These are phyloP conservation scores for Pyrrhosoma nymphula DNA, from an alignment of 2,888 invertebrate genomes.

Conservation along the genomic window DNA sequence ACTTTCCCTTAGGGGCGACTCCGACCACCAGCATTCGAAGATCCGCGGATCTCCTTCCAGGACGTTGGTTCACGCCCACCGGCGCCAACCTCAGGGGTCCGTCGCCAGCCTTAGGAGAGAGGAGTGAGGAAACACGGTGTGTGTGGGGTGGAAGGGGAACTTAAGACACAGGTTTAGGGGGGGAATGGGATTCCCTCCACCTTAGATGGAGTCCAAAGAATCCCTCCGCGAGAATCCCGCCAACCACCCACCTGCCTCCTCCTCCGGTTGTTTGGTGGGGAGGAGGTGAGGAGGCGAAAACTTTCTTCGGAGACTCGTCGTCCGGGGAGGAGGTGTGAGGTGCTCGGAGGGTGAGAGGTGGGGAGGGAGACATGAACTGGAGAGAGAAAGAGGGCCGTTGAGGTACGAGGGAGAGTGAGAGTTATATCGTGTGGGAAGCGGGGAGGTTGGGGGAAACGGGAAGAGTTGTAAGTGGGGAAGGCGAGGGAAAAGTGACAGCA, in stretches of 20 bases:
- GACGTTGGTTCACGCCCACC: slow-evolving; percentile 45
- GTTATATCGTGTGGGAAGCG: not conserved
- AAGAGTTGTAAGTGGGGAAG: not conserved
- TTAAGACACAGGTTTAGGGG: no score
- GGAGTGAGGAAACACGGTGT: not conserved
- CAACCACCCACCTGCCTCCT: not conserved
- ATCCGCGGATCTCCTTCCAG: slow-evolving; percentile 37
- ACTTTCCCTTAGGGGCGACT: slow-evolving; percentile 45
- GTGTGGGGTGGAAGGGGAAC: not conserved
- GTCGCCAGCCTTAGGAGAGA: not conserved
- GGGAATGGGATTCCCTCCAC: slow-evolving; percentile 16
- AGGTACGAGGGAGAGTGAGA: slow-evolving; percentile 17
- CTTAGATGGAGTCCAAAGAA: slow-evolving; percentile 13
- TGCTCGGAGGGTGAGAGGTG: not conserved
- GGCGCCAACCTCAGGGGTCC: slow-evolving; percentile 32
- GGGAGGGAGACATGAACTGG: not conserved
- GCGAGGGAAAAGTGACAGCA: slow-evolving; percentile 38
- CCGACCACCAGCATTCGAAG: not conserved
- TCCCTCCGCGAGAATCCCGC: not conserved
- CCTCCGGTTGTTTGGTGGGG: not conserved
- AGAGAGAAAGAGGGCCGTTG: not conserved
- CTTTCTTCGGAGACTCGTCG: slow-evolving; percentile 51
- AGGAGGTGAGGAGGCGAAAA: slow-evolving; percentile 27
- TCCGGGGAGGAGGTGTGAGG: not conserved
- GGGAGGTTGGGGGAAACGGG: not conserved